Evolutionary conservation across 1,140 invertebrate genomes (phyloP).

Genomic region (Caenorhabditis inopinata): DNA sequence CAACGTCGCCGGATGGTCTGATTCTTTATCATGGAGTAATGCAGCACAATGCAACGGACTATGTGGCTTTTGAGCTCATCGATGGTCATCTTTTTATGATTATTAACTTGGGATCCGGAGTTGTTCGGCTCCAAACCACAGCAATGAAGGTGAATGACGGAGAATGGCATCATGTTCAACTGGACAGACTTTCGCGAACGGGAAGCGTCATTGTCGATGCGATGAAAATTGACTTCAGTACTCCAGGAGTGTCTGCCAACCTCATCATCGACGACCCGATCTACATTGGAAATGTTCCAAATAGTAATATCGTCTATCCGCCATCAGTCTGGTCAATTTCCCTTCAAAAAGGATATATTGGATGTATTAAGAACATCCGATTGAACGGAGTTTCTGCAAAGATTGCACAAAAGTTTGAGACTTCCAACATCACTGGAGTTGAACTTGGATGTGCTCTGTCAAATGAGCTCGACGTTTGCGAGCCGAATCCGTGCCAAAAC

Average conservation of each 20-base stretch:
- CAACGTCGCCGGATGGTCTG: constrained; percentile 87
- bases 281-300: constrained; percentile 79
- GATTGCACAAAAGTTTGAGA: constrained; percentile 84
- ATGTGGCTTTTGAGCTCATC: constrained; percentile 89
- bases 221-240: constrained; percentile 82
- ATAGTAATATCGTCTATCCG: constrained; percentile 75
- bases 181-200: constrained; percentile 76
- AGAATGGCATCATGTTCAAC: constrained; percentile 82
- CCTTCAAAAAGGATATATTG: constrained; percentile 85
- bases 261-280: constrained; percentile 73
- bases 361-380: constrained; percentile 87
- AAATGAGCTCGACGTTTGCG: constrained; percentile 80
- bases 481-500: constrained; percentile 86
- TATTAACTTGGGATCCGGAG: constrained; percentile 85
- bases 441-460: constrained; percentile 79
- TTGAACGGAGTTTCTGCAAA: constrained; percentile 89
- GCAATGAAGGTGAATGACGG: constrained; percentile 79
- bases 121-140: constrained; percentile 78
- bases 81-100: constrained; percentile 89
- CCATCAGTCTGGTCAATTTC: constrained; percentile 86
- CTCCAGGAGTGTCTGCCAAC: constrained; percentile 73
- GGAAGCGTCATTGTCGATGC: constrained; percentile 87
- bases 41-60: constrained; percentile 72
- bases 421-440: constrained; percentile 71
- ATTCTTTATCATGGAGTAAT: constrained; percentile 86